Evolutionary conservation across 2,797 vertebrate genomes (phyloP).

Genomic region (Sebastes itinus): DNA sequence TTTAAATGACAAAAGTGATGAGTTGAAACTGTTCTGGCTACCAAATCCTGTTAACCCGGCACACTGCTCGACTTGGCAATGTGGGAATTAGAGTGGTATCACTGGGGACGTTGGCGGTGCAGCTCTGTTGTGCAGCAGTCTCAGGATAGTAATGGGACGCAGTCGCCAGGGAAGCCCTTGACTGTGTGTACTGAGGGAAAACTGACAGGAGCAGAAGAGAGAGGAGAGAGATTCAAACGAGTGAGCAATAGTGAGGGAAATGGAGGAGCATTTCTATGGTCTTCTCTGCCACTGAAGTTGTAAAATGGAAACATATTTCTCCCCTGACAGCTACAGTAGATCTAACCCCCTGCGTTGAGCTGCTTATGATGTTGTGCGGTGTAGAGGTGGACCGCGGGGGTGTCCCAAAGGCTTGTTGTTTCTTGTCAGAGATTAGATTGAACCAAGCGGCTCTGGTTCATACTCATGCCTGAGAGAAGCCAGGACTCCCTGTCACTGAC

Average conservation of each 20-base stretch:
- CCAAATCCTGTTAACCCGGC: slow-evolving; percentile 27
- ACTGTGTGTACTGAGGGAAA: slow-evolving; percentile 64
- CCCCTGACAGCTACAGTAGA: slow-evolving; percentile 73
- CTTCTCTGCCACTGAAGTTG: slow-evolving; percentile 71
- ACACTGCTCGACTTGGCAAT: slow-evolving; percentile 9
- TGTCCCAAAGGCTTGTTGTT: slow-evolving; percentile 81
- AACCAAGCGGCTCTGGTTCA: slow-evolving; percentile 77
- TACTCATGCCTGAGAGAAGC: slow-evolving; percentile 69
- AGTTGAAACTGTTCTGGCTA: neutral
- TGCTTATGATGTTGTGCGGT: slow-evolving; percentile 78
- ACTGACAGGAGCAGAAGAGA: slow-evolving; percentile 66
- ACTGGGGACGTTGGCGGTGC: slow-evolving; percentile 21
- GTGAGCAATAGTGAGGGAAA: slow-evolving; percentile 67
- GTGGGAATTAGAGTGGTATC: slow-evolving; percentile 36
- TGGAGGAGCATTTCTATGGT: slow-evolving; percentile 59
- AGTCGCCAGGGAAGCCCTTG: slow-evolving; percentile 65
- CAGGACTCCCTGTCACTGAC: slow-evolving; percentile 59
- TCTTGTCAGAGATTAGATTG: slow-evolving; percentile 87
- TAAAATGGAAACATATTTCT: slow-evolving; percentile 77
- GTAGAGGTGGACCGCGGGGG: slow-evolving; percentile 61
- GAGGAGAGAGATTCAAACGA: slow-evolving; percentile 61
- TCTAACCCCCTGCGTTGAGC: slow-evolving; percentile 64
- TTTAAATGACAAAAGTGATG: neutral
- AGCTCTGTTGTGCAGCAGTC: slow-evolving; percentile 70
- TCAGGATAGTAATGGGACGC: slow-evolving; percentile 72